Evolutionary conservation across 2,888 invertebrate genomes (phyloP).

Genomic region (Melitaea athalia): DNA sequence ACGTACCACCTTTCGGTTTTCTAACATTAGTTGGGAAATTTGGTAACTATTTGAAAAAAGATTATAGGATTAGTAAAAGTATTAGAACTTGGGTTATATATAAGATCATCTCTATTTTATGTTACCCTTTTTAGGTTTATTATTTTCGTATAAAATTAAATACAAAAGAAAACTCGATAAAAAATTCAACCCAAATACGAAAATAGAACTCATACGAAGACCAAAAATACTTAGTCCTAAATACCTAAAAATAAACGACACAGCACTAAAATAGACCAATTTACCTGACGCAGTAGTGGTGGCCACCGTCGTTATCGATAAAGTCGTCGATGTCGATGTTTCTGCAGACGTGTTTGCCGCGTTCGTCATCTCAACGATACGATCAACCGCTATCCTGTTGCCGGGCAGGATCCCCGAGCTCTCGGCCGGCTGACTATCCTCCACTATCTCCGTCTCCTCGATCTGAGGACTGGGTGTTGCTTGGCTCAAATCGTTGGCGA

Average conservation of each 20-base stretch:
- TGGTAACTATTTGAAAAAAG: no score
- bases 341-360: slow-evolving; percentile 49
- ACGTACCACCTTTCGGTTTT: no score
- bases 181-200: background rate
- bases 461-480: slow-evolving; percentile 56
- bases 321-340: slow-evolving; percentile 54
- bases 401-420: slow-evolving; percentile 57
- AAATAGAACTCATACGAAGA: background rate
- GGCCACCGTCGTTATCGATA: slow-evolving; percentile 60
- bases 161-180: background rate
- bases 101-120: no score
- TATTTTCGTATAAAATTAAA: background rate
- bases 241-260: slow-evolving; percentile 8
- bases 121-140: no score
- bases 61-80: no score
- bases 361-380: slow-evolving; percentile 69
- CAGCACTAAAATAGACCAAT: slow-evolving; percentile 28
- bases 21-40: background rate
- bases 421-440: slow-evolving; percentile 50
- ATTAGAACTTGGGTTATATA: no score
- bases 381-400: slow-evolving; percentile 69
- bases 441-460: slow-evolving; percentile 51
- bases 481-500: slow-evolving; percentile 69
- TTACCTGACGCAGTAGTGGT: slow-evolving; percentile 77
- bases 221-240: background rate